Conservation (phyloP, 2,113 vertebrate genomes). For the Mesoclemmys tuberculata region DNA sequence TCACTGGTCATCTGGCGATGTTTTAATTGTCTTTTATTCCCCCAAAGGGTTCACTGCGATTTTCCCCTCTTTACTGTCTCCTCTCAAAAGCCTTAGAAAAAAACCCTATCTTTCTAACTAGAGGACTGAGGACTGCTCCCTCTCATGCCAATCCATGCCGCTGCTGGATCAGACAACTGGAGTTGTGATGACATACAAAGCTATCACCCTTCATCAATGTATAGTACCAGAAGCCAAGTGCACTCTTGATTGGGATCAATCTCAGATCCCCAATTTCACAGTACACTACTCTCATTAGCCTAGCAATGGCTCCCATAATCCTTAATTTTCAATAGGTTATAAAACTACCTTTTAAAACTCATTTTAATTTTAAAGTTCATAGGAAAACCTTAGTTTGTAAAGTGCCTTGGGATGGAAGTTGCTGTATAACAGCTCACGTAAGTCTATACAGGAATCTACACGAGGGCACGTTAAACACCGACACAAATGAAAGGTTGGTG, state of each 20-base stretch:
- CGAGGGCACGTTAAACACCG: no score
- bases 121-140: not conserved
- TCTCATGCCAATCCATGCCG: not conserved
- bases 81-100: not conserved
- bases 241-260: not conserved
- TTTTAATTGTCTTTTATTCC: not conserved
- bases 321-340: not conserved
- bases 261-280: not conserved
- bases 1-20: not conserved
- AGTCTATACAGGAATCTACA: not conserved
- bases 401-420: not conserved
- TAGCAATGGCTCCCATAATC: not conserved
- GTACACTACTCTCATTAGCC: not conserved
- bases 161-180: not conserved
- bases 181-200: not conserved
- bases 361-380: not conserved
- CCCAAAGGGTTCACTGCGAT: not conserved
- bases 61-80: not conserved
- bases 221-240: not conserved
- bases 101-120: not conserved
- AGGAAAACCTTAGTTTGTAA: not conserved
- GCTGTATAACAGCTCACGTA: not conserved
- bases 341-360: not conserved
- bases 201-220: not conserved
- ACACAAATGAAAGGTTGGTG: no score